Conservation (phyloP, 1,140 invertebrate species). For the Periplaneta americana region DNA sequence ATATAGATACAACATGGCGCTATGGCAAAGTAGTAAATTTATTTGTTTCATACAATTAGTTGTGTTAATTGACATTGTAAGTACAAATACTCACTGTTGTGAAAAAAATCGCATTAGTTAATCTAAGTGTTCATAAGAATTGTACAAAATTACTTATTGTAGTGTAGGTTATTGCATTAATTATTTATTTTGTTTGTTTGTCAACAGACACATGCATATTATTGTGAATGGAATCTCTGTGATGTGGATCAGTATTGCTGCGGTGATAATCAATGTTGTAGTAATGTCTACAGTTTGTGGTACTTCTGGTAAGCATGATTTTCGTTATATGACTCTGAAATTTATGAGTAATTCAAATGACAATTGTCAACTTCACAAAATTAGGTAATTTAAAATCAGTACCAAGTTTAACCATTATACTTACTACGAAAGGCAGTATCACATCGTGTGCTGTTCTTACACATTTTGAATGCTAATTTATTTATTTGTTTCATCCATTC, state of each 20-base stretch:
- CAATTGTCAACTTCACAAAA: no score
- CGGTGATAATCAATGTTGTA: constrained; percentile 21
- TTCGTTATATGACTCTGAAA: not conserved
- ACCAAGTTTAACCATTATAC: no score
- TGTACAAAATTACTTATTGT: not conserved
- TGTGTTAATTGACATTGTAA: not conserved
- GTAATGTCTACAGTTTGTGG: constrained; percentile 12
- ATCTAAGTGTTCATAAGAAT: not conserved
- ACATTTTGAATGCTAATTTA: no score
- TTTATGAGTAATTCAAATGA: no score
- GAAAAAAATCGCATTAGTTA: not conserved
- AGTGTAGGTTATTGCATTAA: not conserved
- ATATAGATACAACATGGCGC: not conserved
- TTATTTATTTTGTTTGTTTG: constrained; percentile 6
- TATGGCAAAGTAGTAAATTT: not conserved
- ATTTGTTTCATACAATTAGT: not conserved
- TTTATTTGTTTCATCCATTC: no score
- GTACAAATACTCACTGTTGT: not conserved
- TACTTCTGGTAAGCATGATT: constrained; percentile 9
- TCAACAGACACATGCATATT: constrained; percentile 16
- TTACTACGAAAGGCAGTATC: no score
- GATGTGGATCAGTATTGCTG: constrained; percentile 19
- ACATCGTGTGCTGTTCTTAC: no score
- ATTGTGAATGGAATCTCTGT: constrained; percentile 21
- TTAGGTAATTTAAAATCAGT: no score